Percentiles rank a stretch among this genome's conserved stretches.
Evolutionary conservation across 2,113 vertebrate genomes (phyloP).

Genomic region (Alectura lathami): DNA sequence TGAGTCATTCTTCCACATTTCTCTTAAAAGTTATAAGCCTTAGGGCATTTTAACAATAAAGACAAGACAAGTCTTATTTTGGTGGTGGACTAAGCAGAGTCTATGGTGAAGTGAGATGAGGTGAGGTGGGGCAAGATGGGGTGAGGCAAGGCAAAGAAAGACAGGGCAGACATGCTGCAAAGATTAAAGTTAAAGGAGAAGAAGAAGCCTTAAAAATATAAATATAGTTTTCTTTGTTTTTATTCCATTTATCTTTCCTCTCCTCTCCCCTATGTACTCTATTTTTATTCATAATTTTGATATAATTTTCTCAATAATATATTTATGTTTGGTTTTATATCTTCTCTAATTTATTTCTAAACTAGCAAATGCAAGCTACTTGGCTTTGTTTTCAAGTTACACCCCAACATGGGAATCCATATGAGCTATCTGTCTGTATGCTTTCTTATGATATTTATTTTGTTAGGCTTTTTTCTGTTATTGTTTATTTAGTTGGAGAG

Average conservation of each 20-base stretch:
- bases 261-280: accelerated
- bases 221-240: not conserved
- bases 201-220: not conserved
- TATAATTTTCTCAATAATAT: not conserved
- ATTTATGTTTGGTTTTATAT: not conserved
- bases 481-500: too few species aligned
- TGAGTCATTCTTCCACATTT: not conserved
- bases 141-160: too few species aligned
- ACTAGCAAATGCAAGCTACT: too few species aligned
- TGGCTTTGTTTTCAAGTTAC: not conserved
- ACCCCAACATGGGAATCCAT: not conserved
- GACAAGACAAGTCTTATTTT: not conserved
- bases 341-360: not conserved
- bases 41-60: not conserved
- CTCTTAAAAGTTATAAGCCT: not conserved
- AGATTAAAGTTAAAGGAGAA: not conserved
- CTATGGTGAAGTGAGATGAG: too few species aligned
- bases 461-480: not conserved
- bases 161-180: too few species aligned
- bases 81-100: not conserved
- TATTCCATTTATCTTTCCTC: accelerated
- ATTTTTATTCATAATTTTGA: not conserved
- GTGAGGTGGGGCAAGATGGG: too few species aligned
- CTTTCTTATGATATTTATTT: not conserved
- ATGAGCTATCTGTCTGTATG: accelerated